Evolutionary conservation across 1,140 invertebrate genomes (phyloP).

Genomic region (Chironomus striatipennis): DNA sequence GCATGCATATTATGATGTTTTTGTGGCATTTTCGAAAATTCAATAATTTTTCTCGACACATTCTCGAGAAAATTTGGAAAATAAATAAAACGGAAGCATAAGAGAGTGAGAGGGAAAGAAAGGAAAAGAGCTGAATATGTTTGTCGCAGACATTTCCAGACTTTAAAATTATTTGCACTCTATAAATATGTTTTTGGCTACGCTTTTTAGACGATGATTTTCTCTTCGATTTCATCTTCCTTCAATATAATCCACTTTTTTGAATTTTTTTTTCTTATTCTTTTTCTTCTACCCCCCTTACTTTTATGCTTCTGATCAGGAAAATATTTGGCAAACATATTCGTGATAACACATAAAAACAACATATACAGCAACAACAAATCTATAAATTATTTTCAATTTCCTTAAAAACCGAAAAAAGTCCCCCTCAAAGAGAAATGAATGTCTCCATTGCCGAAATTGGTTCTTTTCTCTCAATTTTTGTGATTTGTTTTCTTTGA

Average conservation of each 20-base stretch:
- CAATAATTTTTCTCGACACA: background rate
- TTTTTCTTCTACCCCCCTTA: too few species aligned
- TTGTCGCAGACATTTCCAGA: background rate
- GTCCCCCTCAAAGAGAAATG: background rate
- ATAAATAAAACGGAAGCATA: background rate
- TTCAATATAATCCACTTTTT: background rate
- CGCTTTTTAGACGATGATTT: background rate
- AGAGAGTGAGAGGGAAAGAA: background rate
- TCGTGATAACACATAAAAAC: conserved; percentile 14
- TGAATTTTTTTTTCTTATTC: background rate
- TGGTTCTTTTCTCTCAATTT: background rate
- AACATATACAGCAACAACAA: conserved; percentile 16
- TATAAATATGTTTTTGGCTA: conserved; percentile 21
- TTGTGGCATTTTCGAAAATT: conserved; percentile 10
- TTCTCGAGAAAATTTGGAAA: background rate
- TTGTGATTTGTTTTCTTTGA: background rate
- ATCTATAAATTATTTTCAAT: conserved; percentile 22
- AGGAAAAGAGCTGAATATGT: background rate
- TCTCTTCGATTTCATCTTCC: conserved; percentile 10
- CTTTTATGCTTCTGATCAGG: background rate
- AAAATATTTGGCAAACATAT: conserved; percentile 16
- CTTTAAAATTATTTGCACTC: conserved; percentile 18
- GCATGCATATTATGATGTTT: conserved; percentile 17
- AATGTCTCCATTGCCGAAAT: conserved; percentile 1
- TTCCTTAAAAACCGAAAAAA: conserved; percentile 14